Evolutionary conservation across 2,888 invertebrate genomes (phyloP).

Genomic region (Drosophila percnosoma): DNA sequence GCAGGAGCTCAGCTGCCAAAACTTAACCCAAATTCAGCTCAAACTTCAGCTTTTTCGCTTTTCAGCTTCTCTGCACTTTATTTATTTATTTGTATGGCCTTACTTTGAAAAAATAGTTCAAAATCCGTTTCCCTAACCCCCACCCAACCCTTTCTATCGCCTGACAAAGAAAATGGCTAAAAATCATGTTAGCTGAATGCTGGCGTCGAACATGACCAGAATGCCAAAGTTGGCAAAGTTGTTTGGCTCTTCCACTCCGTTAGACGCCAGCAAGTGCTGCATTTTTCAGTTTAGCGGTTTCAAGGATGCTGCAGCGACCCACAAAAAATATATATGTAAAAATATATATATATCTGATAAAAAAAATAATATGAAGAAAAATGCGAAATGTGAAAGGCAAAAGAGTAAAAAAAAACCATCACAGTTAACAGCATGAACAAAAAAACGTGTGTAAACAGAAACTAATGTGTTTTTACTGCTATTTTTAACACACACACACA

Average conservation of each 20-base stretch:
- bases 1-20: conserved; percentile 57
- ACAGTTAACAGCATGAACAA: conserved; percentile 72
- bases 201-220: conserved; percentile 68
- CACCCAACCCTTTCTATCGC: background rate
- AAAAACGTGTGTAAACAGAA: conserved; percentile 71
- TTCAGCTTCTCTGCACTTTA: conserved; percentile 41
- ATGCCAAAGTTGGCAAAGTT: conserved; percentile 60
- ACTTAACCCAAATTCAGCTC: conserved; percentile 71
- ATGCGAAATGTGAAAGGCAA: conserved; percentile 49
- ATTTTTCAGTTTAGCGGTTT: conserved; percentile 55
- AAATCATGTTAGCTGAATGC: conserved; percentile 40
- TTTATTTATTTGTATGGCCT: conserved; percentile 72
- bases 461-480: conserved; percentile 80
- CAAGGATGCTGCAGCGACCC: conserved; percentile 77
- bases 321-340: conserved; percentile 48
- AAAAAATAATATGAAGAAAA: conserved; percentile 26
- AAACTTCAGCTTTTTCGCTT: conserved; percentile 24
- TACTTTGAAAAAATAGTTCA: conserved; percentile 73
- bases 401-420: conserved; percentile 35
- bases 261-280: conserved; percentile 65
- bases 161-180: conserved; percentile 29
- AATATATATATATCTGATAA: conserved; percentile 10
- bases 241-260: conserved; percentile 50
- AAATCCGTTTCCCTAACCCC: conserved; percentile 36
- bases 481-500: conserved; percentile 51